Base-by-base conservation (phyloP, 2,797 vertebrate genomes). In the Mareca strepera region DNA sequence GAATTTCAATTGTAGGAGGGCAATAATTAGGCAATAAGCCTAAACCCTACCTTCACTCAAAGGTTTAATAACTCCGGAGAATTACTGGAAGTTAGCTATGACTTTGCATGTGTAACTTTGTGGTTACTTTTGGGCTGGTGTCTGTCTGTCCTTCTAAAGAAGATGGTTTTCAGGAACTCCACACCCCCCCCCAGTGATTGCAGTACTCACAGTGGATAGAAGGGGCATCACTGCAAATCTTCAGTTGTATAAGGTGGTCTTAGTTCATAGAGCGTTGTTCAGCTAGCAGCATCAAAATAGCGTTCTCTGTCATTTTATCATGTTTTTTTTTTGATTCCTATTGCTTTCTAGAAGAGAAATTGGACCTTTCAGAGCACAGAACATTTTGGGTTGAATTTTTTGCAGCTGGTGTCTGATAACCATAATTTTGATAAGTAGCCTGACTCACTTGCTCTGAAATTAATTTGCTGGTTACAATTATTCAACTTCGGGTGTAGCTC, bases 161-260 rank as follows among this genome's bases (percentile, higher is more conserved):
- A 79, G 31, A 13, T 4, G 0, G 0, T 25, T 86, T 7, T 67
- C 20, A 29, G 46, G 43, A 44, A 44, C 43, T 16, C 10, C 25
- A 58, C 6, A 12, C 35, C 35, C 11, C 18, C 11, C 1, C 52
- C 43, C 43, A 52, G 29, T 44, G 41, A 21, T 46, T 59, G 2
- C 26, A 11, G 12, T 43, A 20, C 33, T 90, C 1, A 0, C 20
- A 37, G 37, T 74, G 69, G 35, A 8, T 41, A 53, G 44, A 31
- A 90, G 63, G 39, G 29, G 4, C 17, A n/a, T 80, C 5, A 1
- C 39, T 63, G 35, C n/a, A 77, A 83, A 48, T 17, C 69, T 39
- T 12, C 11, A 44, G 35, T 53, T 14, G 15, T 81, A 67, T 2
- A 1, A 64, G 16, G 23, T 35, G 26, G 17, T 52, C 74, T 73